These are phyloP conservation scores for Drosophila pachea DNA, from an alignment of 1,140 invertebrate species.

Conservation along the genomic window DNA sequence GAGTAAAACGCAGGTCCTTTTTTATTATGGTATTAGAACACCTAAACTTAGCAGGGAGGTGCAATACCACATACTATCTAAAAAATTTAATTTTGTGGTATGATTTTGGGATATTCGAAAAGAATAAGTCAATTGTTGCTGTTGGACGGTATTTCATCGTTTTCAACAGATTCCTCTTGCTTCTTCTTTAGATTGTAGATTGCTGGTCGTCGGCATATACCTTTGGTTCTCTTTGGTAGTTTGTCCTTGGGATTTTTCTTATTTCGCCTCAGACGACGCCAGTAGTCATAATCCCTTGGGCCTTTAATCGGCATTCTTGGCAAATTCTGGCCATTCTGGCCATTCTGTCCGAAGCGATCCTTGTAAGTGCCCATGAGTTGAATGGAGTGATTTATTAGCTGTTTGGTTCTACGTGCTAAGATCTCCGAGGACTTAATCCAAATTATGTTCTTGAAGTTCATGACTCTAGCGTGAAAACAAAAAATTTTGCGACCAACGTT, in stretches of 20 bases:
- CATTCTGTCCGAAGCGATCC: constrained; percentile 14
- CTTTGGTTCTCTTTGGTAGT: background rate
- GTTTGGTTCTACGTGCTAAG: background rate
- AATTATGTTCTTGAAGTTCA: too few species aligned
- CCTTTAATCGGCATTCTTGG: constrained; percentile 32
- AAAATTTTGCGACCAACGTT: too few species aligned
- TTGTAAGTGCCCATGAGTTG: constrained; percentile 17
- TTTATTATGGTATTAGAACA: too few species aligned
- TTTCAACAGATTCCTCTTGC: background rate
- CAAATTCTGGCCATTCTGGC: constrained; percentile 15
- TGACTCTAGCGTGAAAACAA: too few species aligned
- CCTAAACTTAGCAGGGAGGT: too few species aligned
- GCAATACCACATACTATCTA: too few species aligned
- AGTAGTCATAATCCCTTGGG: constrained; percentile 37
- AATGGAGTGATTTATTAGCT: background rate
- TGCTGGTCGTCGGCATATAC: background rate
- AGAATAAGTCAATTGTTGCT: background rate
- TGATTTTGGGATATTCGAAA: too few species aligned
- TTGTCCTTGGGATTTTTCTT: constrained; percentile 8
- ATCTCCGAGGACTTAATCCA: background rate
- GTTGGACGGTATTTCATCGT: background rate
- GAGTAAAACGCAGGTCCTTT: too few species aligned
- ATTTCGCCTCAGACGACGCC: constrained; percentile 21
- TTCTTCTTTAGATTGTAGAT: constrained; percentile 13
- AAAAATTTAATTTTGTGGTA: background rate